These are phyloP conservation scores for Paratilapia polleni DNA, from an alignment of 2,113 vertebrate genomes.

Conservation along the genomic window DNA sequence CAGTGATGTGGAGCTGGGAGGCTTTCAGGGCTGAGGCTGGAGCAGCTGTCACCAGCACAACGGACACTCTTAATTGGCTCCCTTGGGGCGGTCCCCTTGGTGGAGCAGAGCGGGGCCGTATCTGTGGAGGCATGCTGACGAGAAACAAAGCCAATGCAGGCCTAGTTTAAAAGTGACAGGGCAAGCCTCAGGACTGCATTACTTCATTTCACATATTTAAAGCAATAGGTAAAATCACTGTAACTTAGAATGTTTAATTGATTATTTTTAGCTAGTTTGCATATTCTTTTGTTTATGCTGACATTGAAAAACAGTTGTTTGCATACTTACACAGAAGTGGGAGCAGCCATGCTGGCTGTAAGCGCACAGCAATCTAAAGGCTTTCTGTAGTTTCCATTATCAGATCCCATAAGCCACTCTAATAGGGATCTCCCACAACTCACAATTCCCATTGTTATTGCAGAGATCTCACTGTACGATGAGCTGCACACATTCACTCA, in stretches of 20 bases:
- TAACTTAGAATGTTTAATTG: neutral
- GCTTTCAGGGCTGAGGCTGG: slow-evolving; percentile 37
- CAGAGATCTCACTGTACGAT: neutral
- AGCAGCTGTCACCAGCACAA: slow-evolving; percentile 65
- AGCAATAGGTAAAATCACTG: neutral
- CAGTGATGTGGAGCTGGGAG: slow-evolving; percentile 44
- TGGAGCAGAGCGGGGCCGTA: slow-evolving; percentile 42
- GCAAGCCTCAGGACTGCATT: neutral
- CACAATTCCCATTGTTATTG: neutral
- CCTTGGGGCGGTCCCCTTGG: slow-evolving; percentile 47
- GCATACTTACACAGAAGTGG: neutral
- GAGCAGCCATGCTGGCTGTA: neutral
- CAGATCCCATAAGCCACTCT: neutral
- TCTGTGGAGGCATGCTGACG: slow-evolving; percentile 32
- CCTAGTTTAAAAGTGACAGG: slow-evolving; percentile 36
- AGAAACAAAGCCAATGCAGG: slow-evolving; percentile 17
- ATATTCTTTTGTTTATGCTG: neutral
- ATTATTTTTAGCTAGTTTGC: neutral
- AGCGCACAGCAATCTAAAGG: neutral
- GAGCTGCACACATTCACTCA: neutral
- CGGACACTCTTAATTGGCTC: slow-evolving; percentile 73
- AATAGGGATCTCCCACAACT: neutral
- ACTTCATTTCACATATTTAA: neutral
- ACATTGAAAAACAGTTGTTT: neutral
- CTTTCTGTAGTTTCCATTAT: neutral